These are phyloP conservation scores for Carettochelys insculpta DNA, from an alignment of 2,113 vertebrate genomes.

Conservation along the genomic window DNA sequence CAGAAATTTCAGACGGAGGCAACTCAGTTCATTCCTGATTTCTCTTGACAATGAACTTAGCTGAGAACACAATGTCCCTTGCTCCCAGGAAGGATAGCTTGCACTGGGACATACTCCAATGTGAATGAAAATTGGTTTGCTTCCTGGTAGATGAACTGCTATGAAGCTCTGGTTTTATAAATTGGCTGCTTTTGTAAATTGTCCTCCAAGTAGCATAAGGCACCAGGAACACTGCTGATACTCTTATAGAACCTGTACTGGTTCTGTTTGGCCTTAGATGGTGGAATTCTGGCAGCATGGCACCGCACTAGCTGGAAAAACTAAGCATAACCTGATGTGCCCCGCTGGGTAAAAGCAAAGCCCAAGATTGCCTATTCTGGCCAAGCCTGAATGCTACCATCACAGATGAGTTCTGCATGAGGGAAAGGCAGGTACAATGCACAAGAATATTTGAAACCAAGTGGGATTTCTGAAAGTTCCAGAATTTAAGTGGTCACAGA, in stretches of 20 bases:
- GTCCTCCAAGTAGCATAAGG: fast-evolving
- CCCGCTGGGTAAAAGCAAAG: background rate
- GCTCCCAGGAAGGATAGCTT: background rate
- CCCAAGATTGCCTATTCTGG: background rate
- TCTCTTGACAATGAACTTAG: background rate
- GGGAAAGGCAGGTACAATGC: background rate
- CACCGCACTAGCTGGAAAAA: background rate
- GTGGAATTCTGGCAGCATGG: background rate
- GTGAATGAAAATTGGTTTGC: background rate
- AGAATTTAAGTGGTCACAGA: background rate
- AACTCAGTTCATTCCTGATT: background rate
- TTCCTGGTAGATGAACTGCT: background rate
- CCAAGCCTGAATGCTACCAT: background rate
- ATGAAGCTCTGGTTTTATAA: background rate
- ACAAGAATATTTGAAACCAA: background rate
- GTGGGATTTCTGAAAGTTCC: background rate
- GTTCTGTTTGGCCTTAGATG: background rate
- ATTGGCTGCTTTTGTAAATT: background rate
- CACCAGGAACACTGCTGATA: background rate
- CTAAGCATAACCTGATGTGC: background rate
- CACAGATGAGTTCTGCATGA: background rate
- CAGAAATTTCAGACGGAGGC: background rate
- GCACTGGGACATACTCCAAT: background rate
- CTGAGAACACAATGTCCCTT: background rate
- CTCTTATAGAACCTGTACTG: fast-evolving